Evolutionary conservation across 1,140 invertebrate species (phyloP).

Genomic region (Varroa destructor): DNA sequence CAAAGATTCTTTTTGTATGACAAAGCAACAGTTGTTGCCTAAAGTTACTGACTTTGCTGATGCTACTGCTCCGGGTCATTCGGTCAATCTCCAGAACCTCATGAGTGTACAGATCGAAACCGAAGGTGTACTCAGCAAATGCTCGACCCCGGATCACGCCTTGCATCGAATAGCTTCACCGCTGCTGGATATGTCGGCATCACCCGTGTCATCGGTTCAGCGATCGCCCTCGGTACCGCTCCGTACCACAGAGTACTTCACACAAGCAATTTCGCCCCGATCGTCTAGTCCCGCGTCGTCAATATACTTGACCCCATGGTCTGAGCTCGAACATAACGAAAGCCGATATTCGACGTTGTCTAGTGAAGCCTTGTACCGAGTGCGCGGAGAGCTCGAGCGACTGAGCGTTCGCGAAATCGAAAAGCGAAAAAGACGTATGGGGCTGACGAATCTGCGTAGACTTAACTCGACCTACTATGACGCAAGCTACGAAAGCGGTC

Average conservation of each 20-base stretch:
- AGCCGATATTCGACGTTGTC: conserved; percentile 20
- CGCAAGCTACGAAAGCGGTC: not conserved
- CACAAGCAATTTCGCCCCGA: not conserved
- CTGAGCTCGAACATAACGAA: conserved; percentile 1
- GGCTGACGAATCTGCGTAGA: too few relatives aligned
- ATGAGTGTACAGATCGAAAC: conserved; percentile 20
- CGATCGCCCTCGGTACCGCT: not conserved
- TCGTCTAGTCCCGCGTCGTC: conserved; percentile 18
- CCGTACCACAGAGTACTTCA: not conserved
- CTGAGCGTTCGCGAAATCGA: conserved; percentile 16
- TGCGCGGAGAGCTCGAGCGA: conserved; percentile 18
- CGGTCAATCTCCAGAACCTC: conserved; percentile 23
- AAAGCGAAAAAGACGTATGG: conserved; percentile 11
- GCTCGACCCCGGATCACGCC: not conserved
- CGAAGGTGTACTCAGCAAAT: conserved; percentile 12
- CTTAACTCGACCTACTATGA: not conserved
- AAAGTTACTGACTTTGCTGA: too few relatives aligned
- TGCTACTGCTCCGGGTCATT: not conserved
- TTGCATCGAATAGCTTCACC: not conserved
- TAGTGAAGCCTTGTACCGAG: not conserved
- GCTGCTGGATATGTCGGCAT: not conserved
- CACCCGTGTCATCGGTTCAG: not conserved
- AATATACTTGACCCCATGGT: not conserved
- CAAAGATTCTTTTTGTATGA: too few relatives aligned
- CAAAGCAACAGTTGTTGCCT: too few relatives aligned